A percentile compares a stretch with the other conserved stretches of the same genome.
Evolutionary conservation across 2,797 vertebrate species (phyloP).

Genomic region (Schizopygopsis pylzovi): DNA sequence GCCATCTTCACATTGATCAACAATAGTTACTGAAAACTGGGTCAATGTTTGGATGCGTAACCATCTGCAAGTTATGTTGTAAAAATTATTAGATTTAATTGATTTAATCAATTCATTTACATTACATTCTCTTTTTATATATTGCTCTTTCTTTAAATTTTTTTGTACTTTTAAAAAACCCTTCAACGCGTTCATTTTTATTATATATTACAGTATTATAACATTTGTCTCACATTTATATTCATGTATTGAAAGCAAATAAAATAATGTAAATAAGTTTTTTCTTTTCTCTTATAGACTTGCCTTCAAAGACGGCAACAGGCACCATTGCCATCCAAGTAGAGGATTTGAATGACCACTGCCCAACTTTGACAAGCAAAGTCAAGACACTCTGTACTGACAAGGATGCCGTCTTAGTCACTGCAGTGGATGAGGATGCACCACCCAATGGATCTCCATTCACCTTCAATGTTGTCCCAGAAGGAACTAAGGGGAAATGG

Average conservation of each 20-base stretch:
- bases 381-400: slow-evolving; percentile 75
- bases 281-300: slow-evolving; percentile 48
- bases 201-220: neutral
- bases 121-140: neutral
- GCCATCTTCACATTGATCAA: slow-evolving; percentile 1
- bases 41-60: neutral
- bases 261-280: neutral
- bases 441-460: slow-evolving; percentile 84
- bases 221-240: neutral
- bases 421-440: slow-evolving; percentile 80
- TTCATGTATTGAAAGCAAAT: neutral
- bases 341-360: slow-evolving; percentile 87
- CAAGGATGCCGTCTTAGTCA: slow-evolving; percentile 73
- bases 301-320: slow-evolving; percentile 73
- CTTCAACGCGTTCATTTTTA: neutral
- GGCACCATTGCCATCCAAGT: slow-evolving; percentile 82
- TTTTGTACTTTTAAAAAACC: neutral
- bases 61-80: neutral
- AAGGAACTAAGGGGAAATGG: slow-evolving; percentile 79
- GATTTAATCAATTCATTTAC: neutral
- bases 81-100: neutral
- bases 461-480: slow-evolving; percentile 78
- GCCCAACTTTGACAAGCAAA: slow-evolving; percentile 78
- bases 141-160: neutral
- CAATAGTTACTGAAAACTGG: neutral